Evolutionary conservation across 2,113 vertebrate genomes (phyloP), one percentile per base, ranked within the genome.

Genomic region (Bufo gargarizans): DNA sequence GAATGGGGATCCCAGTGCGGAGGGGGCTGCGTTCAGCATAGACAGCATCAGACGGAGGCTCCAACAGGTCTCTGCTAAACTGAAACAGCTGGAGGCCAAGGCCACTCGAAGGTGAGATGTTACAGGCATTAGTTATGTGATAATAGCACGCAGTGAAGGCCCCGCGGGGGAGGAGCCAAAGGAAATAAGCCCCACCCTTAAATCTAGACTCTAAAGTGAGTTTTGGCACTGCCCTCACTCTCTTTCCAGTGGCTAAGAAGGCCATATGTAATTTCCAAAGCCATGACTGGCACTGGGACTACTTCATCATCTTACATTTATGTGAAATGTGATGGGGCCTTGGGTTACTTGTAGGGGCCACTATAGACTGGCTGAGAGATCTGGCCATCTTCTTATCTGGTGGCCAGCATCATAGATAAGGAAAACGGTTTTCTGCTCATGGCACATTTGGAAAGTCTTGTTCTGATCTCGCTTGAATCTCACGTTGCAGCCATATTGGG

Each of bases 21-120:
- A 88, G 91, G 91, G 11, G 71, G 94, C 91, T 17, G 90, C 91
- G 22, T 95, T 92, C 90, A 94, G 95, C 88, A 90, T 95, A 45
- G 96, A 96, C 89, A 91, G 84, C 59, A 90, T 97, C 88, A 92
- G 94, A 84, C 92, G 93, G 59, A 97, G 94, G 88, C 96, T 99
- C 71, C 95, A 96, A 77, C 91, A 91, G 3, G 85, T 95, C 16
- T 94, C 96, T 90, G 94, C 94, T 56, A 97, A 95, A 91, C 91
- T 98, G 88, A 93, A 92, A 87, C 90, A 92, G 84, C 92, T 97
- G 92, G 93, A 94, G 14, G 92, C 84, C 91, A 96, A 97, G 90
- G 92, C 93, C 65, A 86, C 93, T 10, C 92, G 81, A 90, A 96
- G 97, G 97, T 98, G 91, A 90, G 93, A 84, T 5, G 49, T 11